Evolutionary conservation across 2,113 vertebrate species (phyloP).

Genomic region (Corvus moneduloides): DNA sequence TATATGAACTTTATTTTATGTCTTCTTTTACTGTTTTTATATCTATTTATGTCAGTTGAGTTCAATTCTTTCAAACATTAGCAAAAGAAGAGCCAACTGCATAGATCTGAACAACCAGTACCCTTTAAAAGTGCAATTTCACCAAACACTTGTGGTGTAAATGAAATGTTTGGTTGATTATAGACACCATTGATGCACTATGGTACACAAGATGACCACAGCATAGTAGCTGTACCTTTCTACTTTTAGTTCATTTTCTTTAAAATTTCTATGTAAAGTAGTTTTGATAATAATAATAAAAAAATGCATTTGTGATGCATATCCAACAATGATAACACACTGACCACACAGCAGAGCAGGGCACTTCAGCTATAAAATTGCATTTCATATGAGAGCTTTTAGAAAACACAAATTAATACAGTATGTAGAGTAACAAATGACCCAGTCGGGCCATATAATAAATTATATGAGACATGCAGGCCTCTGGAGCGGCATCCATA

Average conservation of each 20-base stretch:
- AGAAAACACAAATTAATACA: conserved; percentile 40
- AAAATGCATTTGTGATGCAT: not conserved
- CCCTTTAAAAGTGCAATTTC: not conserved
- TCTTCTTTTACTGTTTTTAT: not conserved
- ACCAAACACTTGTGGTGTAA: not conserved
- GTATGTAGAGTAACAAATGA: not conserved
- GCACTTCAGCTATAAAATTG: not conserved
- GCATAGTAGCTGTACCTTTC: not conserved
- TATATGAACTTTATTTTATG: not conserved
- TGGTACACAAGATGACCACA: not conserved
- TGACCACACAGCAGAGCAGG: not conserved
- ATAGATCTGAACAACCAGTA: not conserved
- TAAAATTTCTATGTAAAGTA: not conserved
- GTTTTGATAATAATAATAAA: not conserved
- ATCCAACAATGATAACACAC: not conserved
- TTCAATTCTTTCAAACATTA: not conserved
- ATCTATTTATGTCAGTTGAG: not conserved
- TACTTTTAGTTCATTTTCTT: not conserved
- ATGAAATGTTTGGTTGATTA: not conserved
- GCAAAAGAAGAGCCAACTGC: not conserved
- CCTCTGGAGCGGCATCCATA: not conserved
- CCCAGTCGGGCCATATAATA: not conserved
- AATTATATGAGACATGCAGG: not conserved
- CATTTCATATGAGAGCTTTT: conserved; percentile 18
- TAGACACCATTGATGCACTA: not conserved